Base-by-base conservation (phyloP, 1,140 invertebrate genomes). In the Aradophagus sp. region DNA sequence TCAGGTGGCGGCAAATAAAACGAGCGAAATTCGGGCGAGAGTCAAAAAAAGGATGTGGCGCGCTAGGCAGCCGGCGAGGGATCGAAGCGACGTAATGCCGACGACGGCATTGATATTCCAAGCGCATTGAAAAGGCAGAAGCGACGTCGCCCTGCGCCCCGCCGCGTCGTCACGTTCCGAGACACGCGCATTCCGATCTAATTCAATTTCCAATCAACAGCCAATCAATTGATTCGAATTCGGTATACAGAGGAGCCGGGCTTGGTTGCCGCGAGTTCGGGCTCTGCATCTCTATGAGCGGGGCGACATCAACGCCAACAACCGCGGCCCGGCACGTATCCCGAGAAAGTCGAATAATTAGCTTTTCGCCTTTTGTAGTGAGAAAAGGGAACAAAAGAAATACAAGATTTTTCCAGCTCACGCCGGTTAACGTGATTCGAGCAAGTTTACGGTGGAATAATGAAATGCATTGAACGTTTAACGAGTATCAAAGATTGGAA, bases 151-250 rank as follows among this genome's bases (percentile, higher is more conserved):
- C 70, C 70, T 56, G 20, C 56, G 68, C 70, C 63, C 52, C 61
- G 53, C 76, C 26, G 31, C 32, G 47, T 63, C 68, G 47, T 71
- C 68, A 71, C 68, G 70, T 68, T 32, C 74, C 67, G 75, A 79
- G 77, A 80, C 80, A 84, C 80, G 81, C 84, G 80, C 85, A 87
- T 86, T 86, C 82, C 81, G 78, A 80, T 86, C 81, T 87, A 87
- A 87, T 87, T 87, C 86, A 86, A 87, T 87, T 87, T 87, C 83
- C 86, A 87, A 87, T 87, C 86, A 87, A 87, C 86, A 86, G 85
- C 86, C 86, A 87, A 87, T 87, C 86, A 87, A 87, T 87, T 86
- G 86, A 86, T 86, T 86, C 82, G 86, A 86, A 87, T 86, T 87
- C 79, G 77, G 84, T 86, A 84, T 85, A 84, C 81, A 81, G 80